Conservation (phyloP, 2,113 vertebrate species). For the Raja brachyura region DNA sequence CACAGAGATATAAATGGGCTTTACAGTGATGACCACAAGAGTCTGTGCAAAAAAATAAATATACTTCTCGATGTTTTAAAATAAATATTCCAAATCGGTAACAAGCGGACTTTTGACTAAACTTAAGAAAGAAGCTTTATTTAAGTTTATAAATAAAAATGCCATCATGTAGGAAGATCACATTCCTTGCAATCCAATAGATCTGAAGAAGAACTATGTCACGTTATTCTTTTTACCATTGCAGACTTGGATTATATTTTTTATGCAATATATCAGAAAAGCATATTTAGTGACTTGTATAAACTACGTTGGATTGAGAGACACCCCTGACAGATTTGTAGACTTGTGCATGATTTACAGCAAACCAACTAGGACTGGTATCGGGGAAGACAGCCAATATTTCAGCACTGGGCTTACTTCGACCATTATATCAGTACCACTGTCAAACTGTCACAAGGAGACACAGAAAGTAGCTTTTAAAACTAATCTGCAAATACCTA, state of each 20-base stretch:
- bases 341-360: conserved; percentile 12
- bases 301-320: conserved; percentile 27
- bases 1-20: background rate
- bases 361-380: conserved; percentile 10
- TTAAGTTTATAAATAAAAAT: background rate
- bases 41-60: background rate
- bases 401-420: conserved; percentile 4
- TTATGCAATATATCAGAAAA: conserved; percentile 32
- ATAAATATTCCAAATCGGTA: background rate
- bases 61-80: conserved; percentile 16
- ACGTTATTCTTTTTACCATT: background rate
- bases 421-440: conserved; percentile 24
- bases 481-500: conserved; percentile 23
- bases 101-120: conserved; percentile 14
- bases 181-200: conserved; percentile 20
- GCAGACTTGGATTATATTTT: background rate
- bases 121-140: conserved; percentile 27
- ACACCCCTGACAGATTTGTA: conserved; percentile 21
- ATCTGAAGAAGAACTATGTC: background rate
- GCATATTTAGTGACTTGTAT: conserved; percentile 33
- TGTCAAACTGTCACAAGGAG: conserved; percentile 22
- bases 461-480: background rate
- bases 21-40: background rate
- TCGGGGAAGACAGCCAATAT: conserved; percentile 21
- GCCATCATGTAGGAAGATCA: conserved; percentile 3